A percentile compares a stretch with the other conserved stretches of the same genome.
phyloP scores from a whole-genome alignment of 2,797 vertebrate genomes.

The Galago senegalensis region DNA sequence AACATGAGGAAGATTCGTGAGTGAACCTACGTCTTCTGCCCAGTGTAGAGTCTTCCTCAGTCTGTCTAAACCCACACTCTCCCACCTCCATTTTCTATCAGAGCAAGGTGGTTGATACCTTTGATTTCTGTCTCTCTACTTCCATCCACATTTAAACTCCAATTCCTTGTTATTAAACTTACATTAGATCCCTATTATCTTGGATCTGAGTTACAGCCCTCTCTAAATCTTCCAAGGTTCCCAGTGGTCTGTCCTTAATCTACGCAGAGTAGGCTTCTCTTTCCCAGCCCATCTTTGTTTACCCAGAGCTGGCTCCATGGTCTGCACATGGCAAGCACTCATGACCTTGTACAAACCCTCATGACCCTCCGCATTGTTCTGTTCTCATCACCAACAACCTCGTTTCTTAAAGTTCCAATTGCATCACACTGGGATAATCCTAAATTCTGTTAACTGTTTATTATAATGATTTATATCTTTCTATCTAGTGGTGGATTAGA shows the following conservation, averaged over 20 bases:
- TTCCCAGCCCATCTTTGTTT: neutral
- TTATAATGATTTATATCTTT: neutral
- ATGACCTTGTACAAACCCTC: neutral
- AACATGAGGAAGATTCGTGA: neutral
- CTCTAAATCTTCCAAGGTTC: neutral
- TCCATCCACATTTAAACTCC: neutral
- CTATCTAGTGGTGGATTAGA: neutral
- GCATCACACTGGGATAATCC: neutral
- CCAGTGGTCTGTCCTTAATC: neutral
- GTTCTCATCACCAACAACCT: neutral
- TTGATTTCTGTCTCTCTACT: neutral
- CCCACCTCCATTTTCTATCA: neutral
- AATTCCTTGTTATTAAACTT: neutral
- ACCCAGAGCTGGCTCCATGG: neutral
- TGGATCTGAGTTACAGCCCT: neutral
- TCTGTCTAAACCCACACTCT: neutral
- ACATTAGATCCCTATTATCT: neutral
- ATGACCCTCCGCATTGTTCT: neutral
- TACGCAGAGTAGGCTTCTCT: neutral
- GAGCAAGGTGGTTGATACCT: neutral
- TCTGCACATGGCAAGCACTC: rapidly evolving
- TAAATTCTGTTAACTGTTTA: neutral
- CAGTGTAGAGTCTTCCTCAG: neutral
- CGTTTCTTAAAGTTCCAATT: neutral
- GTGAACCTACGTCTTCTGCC: neutral